These are phyloP conservation scores for Meteorus colon DNA, from an alignment of 2,888 invertebrate species.

Conservation along the genomic window DNA sequence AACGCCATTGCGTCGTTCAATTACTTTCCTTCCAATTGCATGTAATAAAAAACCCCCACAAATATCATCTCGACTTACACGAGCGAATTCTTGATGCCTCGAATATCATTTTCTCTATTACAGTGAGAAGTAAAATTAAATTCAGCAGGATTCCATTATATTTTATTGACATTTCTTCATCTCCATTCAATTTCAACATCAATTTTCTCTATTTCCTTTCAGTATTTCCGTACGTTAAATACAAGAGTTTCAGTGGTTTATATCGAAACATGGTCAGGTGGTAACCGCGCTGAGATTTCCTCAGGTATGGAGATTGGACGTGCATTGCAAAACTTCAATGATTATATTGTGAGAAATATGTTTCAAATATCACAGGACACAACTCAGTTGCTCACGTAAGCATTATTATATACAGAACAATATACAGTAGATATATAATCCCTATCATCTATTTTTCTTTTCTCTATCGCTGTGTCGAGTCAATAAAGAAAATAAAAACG, in stretches of 20 bases:
- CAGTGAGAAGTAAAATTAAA: background rate
- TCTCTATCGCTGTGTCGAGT: background rate
- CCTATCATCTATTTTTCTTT: no score
- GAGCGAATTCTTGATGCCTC: no score
- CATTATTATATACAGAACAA: slow-evolving; percentile 57
- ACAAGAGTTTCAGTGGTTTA: slow-evolving; percentile 96
- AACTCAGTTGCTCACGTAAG: slow-evolving; percentile 93
- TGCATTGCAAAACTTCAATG: slow-evolving; percentile 92
- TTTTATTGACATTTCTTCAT: background rate
- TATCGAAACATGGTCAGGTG: slow-evolving; percentile 97
- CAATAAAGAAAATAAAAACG: no score
- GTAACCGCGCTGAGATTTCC: slow-evolving; percentile 88
- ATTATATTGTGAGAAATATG: slow-evolving; percentile 90
- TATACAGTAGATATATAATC: background rate
- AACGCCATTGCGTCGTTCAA: no score
- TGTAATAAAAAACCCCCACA: no score
- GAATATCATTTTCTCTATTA: background rate
- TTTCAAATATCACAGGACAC: slow-evolving; percentile 93
- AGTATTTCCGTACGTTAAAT: slow-evolving; percentile 95
- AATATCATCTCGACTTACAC: no score
- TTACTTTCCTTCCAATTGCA: no score
- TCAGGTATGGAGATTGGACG: slow-evolving; percentile 90
- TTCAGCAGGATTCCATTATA: background rate
- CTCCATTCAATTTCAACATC: slow-evolving; percentile 30
- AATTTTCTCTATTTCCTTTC: slow-evolving; percentile 59